phyloP scores from a whole-genome alignment of 2,113 vertebrate genomes.

The Chauna torquata region DNA sequence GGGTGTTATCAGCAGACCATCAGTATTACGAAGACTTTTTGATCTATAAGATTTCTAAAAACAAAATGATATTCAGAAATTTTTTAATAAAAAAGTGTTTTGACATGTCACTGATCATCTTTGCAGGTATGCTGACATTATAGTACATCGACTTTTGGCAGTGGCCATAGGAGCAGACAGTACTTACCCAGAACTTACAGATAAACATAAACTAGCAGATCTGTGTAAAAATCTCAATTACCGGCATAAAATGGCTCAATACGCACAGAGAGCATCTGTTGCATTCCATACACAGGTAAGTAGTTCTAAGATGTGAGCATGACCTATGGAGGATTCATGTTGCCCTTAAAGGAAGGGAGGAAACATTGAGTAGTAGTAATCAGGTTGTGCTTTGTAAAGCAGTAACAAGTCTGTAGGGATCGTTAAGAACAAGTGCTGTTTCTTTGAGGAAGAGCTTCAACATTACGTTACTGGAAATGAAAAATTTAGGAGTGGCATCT shows the following conservation, averaged over 20 bases:
- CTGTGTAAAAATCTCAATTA: slow-evolving; percentile 96
- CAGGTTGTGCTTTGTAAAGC: background rate
- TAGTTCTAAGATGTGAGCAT: background rate
- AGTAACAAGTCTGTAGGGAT: background rate
- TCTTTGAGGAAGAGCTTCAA: background rate
- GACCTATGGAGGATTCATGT: background rate
- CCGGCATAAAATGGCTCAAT: slow-evolving; percentile 97
- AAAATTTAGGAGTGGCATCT: background rate
- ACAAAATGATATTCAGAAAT: background rate
- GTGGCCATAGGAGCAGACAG: slow-evolving; percentile 89
- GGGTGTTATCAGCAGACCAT: background rate
- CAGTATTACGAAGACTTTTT: background rate
- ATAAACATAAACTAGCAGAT: slow-evolving; percentile 92
- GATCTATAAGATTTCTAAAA: background rate
- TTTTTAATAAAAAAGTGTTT: background rate
- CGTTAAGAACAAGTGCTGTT: background rate
- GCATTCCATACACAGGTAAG: slow-evolving; percentile 96
- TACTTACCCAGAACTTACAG: slow-evolving; percentile 92
- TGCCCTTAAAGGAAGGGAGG: background rate
- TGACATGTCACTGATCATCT: background rate
- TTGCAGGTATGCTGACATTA: slow-evolving; percentile 92
- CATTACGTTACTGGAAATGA: background rate
- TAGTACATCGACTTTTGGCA: slow-evolving; percentile 93
- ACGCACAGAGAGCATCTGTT: slow-evolving; percentile 93
- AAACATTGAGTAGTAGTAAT: background rate